Percentiles rank a stretch among this genome's conserved stretches.
Conservation (phyloP, 2,797 vertebrate species). For the Pipistrellus nathusii region DNA sequence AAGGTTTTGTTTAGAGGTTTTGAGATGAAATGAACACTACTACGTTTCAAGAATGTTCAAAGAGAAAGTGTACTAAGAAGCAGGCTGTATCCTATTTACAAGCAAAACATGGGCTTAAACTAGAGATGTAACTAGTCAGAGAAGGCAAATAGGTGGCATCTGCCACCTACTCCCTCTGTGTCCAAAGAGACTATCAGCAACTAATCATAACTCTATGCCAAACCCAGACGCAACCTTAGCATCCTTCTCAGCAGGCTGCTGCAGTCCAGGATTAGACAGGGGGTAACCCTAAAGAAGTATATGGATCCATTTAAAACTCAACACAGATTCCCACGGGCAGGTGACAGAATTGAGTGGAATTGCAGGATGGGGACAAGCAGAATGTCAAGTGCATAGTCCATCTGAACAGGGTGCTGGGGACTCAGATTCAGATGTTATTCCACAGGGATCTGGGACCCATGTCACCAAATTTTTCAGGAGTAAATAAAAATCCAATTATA, state of each 20-base stretch:
- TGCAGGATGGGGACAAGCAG: no score
- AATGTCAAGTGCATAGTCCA: background rate
- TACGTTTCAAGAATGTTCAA: background rate
- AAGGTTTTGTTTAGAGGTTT: conserved; percentile 3
- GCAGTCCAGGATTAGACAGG: background rate
- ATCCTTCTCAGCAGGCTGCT: background rate
- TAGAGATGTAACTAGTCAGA: background rate
- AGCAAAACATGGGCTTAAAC: background rate
- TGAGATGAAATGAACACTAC: background rate
- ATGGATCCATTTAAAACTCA: background rate
- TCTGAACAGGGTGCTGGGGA: background rate
- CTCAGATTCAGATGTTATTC: background rate
- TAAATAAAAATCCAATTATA: conserved; percentile 56
- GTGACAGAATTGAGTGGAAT: background rate
- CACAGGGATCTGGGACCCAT: background rate
- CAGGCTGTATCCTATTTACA: background rate
- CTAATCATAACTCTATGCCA: background rate
- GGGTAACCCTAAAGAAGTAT: background rate
- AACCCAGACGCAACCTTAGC: background rate
- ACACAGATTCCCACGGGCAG: background rate
- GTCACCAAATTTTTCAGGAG: background rate
- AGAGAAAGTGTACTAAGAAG: background rate
- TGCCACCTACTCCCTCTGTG: background rate
- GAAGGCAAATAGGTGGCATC: background rate
- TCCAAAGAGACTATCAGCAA: background rate